A percentile compares a stretch with the other conserved stretches of the same genome.
Evolutionary conservation across 2,113 vertebrate genomes (phyloP).

Genomic region (Dunckerocampus dactyliophorus): DNA sequence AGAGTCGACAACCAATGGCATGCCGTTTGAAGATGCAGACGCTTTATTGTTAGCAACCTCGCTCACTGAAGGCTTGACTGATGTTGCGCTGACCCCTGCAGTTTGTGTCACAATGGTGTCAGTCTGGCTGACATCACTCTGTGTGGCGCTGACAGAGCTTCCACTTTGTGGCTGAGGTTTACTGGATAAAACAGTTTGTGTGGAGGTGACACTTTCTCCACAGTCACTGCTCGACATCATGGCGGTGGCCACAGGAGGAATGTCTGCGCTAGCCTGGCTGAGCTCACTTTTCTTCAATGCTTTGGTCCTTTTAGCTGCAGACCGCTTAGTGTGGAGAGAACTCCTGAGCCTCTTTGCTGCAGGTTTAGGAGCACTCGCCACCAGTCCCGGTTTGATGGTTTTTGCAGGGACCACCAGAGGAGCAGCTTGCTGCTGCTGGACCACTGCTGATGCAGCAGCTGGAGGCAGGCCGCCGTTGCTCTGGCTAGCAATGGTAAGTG

Average conservation of each 20-base stretch:
- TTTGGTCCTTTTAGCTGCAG: constrained; percentile 74
- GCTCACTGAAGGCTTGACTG: constrained; percentile 26
- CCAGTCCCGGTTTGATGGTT: constrained; percentile 35
- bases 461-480: constrained; percentile 74
- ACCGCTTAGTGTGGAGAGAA: constrained; percentile 72
- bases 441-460: constrained; percentile 56
- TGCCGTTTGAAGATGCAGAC: constrained; percentile 17
- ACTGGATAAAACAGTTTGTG: constrained; percentile 10
- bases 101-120: constrained; percentile 13
- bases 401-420: constrained; percentile 7
- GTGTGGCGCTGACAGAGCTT: constrained; percentile 27
- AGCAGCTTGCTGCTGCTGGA: constrained; percentile 44
- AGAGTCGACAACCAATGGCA: constrained; percentile 22
- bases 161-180: constrained; percentile 25
- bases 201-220: constrained; percentile 12
- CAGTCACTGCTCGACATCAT: background rate
- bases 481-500: constrained; percentile 76
- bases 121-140: constrained; percentile 22
- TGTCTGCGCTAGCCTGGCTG: constrained; percentile 40
- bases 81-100: constrained; percentile 22
- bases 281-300: constrained; percentile 67
- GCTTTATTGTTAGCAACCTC: constrained; percentile 34
- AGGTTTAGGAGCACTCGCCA: constrained; percentile 45
- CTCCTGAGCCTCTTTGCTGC: constrained; percentile 54
- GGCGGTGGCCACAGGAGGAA: constrained; percentile 1